Conservation (phyloP, 2,113 vertebrate species). For the Cottus gobio region DNA sequence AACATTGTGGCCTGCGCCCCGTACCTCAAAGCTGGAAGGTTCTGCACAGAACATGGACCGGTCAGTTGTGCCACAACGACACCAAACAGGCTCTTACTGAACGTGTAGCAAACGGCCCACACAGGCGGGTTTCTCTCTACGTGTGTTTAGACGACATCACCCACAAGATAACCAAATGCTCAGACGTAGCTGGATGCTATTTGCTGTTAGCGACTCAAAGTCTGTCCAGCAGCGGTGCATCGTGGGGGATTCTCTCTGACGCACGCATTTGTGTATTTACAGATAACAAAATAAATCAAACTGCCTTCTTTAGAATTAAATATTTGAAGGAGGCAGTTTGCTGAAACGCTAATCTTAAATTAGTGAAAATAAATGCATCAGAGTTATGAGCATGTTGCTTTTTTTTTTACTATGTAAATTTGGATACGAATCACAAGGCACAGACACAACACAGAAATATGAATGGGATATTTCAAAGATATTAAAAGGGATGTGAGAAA, state of each 20-base stretch:
- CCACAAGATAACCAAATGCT: not conserved
- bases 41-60: conserved; percentile 40
- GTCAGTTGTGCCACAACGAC: conserved; percentile 11
- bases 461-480: not conserved
- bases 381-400: too few relatives aligned
- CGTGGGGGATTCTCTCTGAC: not conserved
- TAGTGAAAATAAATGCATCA: not conserved
- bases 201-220: too few relatives aligned
- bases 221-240: too few relatives aligned
- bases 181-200: too few relatives aligned
- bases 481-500: not conserved
- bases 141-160: too few relatives aligned
- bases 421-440: not conserved
- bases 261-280: not conserved
- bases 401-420: not conserved
- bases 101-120: not conserved
- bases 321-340: not conserved
- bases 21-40: conserved; percentile 87
- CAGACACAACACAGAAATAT: not conserved
- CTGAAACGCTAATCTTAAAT: not conserved
- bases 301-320: not conserved
- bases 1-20: conserved; percentile 85
- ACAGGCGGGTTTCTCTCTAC: too few relatives aligned
- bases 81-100: not conserved
- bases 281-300: not conserved